A percentile compares a stretch with the other conserved stretches of the same genome.
phyloP scores from a whole-genome alignment of 2,888 invertebrate genomes.

The Clusia tigrina region DNA sequence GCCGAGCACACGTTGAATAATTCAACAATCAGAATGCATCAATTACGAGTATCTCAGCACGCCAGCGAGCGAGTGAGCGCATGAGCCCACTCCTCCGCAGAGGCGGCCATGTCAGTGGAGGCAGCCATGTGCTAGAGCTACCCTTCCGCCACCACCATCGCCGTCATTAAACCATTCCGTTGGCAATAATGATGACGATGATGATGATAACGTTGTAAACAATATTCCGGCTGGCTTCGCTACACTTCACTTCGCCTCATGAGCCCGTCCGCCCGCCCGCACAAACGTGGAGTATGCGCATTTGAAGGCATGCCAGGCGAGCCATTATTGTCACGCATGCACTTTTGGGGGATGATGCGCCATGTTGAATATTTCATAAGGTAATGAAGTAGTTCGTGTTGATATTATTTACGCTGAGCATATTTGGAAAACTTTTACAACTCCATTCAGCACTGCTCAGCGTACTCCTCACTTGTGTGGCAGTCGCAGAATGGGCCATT shows the following conservation, averaged over 20 bases:
- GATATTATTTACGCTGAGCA: conserved; percentile 9
- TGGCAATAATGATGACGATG: neutral
- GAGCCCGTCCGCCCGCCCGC: no score
- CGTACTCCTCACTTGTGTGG: no score
- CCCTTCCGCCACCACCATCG: conserved; percentile 13
- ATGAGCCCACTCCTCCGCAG: neutral
- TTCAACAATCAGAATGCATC: conserved; percentile 40
- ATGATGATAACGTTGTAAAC: neutral
- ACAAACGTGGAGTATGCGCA: conserved; percentile 48
- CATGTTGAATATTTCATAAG: conserved; percentile 58
- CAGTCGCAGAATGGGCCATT: no score
- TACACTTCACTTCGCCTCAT: neutral
- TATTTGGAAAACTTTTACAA: neutral
- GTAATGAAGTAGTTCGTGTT: conserved; percentile 52
- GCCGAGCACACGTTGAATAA: conserved; percentile 39
- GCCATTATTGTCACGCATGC: conserved; percentile 5
- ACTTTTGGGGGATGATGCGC: conserved; percentile 42
- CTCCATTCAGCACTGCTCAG: neutral
- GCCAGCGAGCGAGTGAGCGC: neutral
- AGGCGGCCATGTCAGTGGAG: conserved; percentile 7
- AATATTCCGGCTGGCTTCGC: neutral
- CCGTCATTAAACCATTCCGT: neutral
- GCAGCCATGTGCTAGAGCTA: no score
- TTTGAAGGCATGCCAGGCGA: conserved; percentile 1
- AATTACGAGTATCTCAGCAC: conserved; percentile 20